A percentile compares a stretch with the other conserved stretches of the same genome.
Conservation (phyloP, 2,797 vertebrate genomes). For the Falco biarmicus region DNA sequence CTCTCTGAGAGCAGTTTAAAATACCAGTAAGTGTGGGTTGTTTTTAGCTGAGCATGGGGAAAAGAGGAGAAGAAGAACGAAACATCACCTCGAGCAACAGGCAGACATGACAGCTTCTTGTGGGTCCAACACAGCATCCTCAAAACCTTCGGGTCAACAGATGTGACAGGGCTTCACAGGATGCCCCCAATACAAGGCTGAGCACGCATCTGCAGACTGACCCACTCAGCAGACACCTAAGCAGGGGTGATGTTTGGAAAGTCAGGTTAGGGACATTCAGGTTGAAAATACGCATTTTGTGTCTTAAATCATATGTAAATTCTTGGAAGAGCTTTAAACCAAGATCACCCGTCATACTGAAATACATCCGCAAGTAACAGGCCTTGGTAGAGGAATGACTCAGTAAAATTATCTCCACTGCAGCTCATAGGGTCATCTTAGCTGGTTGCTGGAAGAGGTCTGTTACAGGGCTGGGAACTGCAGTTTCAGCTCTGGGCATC, state of each 20-base stretch:
- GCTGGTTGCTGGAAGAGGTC: neutral
- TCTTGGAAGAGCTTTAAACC: neutral
- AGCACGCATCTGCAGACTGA: rapidly evolving
- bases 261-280: neutral
- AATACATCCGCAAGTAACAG: neutral
- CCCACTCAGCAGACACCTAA: neutral
- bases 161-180: neutral
- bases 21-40: neutral
- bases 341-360: neutral
- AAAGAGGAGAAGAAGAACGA: neutral
- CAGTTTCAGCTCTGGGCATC: neutral
- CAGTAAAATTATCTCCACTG: neutral
- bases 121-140: neutral
- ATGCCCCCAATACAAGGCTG: neutral
- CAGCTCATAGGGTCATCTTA: neutral
- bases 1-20: slow-evolving; percentile 4
- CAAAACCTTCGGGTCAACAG: neutral
- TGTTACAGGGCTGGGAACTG: neutral
- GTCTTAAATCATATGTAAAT: neutral
- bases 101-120: neutral
- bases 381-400: neutral
- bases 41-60: neutral
- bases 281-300: neutral
- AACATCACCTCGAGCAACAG: neutral
- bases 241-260: neutral